Percentiles rank a stretch among this genome's conserved stretches.
phyloP scores from a whole-genome alignment of 23 tunicate species.

The Halocynthia aurantium region DNA sequence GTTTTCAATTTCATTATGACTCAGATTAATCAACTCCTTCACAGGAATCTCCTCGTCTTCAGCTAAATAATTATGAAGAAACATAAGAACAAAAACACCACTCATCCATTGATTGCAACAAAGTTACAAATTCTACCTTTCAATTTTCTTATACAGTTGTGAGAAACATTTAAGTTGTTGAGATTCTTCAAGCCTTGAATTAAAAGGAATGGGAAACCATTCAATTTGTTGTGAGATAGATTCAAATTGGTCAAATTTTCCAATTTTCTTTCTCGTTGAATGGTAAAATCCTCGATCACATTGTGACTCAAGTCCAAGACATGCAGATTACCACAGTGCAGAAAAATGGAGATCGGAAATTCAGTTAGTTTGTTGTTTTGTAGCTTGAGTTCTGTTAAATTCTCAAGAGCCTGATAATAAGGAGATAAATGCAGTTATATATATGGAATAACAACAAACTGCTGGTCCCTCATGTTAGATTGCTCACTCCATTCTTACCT shows the following conservation, averaged over 20 bases:
- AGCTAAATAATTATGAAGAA: neutral
- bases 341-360: neutral
- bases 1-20: neutral
- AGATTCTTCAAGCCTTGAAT: neutral
- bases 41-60: neutral
- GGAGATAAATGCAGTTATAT: too few species aligned
- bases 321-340: neutral
- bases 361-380: neutral
- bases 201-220: neutral
- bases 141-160: neutral
- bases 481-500: too few species aligned
- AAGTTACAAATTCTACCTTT: neutral
- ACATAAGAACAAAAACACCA: neutral
- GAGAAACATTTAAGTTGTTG: neutral
- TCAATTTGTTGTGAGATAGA: neutral
- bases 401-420: neutral
- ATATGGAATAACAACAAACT: too few species aligned
- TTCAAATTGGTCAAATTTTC: conserved; percentile 1
- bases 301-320: conserved; percentile 1
- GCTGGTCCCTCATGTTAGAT: too few species aligned
- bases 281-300: neutral
- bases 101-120: neutral
- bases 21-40: neutral
- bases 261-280: neutral
- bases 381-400: neutral